Conservation (phyloP, 2,797 vertebrate genomes). For the Onychomys torridus region DNA sequence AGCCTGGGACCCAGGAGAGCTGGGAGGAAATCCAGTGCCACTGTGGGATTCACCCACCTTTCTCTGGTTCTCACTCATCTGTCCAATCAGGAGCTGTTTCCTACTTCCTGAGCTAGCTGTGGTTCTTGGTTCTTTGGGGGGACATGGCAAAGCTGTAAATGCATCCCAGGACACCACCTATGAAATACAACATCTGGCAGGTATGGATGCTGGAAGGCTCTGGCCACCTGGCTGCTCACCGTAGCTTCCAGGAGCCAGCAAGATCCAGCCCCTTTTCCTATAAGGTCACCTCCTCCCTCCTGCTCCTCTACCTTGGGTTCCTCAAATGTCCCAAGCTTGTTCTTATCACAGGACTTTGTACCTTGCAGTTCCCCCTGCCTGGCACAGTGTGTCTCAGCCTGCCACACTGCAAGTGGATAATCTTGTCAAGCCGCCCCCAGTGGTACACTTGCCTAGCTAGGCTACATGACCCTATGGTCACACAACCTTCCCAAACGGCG, state of each 20-base stretch:
- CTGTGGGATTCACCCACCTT: fast-evolving
- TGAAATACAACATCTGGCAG: neutral
- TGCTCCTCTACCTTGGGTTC: neutral
- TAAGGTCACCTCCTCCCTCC: neutral
- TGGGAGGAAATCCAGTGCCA: neutral
- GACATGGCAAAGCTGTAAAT: neutral
- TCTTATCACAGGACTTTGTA: neutral
- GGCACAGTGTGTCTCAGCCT: neutral
- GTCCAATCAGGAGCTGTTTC: neutral
- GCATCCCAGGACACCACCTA: neutral
- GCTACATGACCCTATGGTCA: neutral
- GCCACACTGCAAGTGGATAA: neutral
- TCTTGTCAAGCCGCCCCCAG: neutral
- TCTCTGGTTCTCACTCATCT: neutral
- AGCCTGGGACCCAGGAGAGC: neutral
- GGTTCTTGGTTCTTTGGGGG: neutral
- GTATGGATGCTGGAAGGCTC: neutral
- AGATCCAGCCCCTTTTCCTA: neutral
- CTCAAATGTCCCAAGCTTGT: neutral
- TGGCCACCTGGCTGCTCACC: neutral
- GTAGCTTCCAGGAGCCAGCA: neutral
- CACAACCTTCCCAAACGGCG: neutral
- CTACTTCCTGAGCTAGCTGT: neutral
- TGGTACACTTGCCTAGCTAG: neutral
- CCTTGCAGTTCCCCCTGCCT: neutral